phyloP scores from a whole-genome alignment of 2,797 vertebrate species.

The Acanthiza pusilla region DNA sequence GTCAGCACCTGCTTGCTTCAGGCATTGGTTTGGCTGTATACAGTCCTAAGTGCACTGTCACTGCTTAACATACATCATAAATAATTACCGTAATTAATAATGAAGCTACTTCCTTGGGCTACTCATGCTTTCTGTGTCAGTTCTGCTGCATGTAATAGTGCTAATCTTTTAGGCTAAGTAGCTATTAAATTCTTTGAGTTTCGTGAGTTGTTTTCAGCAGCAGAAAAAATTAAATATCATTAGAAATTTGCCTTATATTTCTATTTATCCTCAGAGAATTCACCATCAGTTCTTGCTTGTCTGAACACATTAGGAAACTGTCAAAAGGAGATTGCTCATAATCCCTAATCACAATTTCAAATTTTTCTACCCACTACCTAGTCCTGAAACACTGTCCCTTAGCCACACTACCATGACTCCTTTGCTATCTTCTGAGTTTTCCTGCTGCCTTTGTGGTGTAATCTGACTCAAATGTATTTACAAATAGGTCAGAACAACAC shows the following conservation, averaged over 20 bases:
- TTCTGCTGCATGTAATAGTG: background rate
- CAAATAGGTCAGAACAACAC: background rate
- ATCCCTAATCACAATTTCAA: background rate
- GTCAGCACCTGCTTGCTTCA: slow-evolving; percentile 42
- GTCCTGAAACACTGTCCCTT: background rate
- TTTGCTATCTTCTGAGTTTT: background rate
- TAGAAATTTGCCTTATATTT: slow-evolving; percentile 25
- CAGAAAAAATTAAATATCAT: background rate
- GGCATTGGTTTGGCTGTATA: background rate
- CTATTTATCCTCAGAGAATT: slow-evolving; percentile 9
- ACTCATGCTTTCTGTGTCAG: background rate
- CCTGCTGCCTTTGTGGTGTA: background rate
- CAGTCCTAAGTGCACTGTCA: slow-evolving; percentile 30
- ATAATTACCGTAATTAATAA: slow-evolving; percentile 48
- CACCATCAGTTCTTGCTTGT: background rate
- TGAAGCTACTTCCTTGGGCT: slow-evolving; percentile 40
- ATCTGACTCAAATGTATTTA: background rate
- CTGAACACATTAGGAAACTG: background rate
- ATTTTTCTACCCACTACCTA: background rate
- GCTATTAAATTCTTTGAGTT: slow-evolving; percentile 9
- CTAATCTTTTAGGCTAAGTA: slow-evolving; percentile 17
- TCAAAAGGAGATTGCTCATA: background rate
- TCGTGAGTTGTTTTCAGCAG: background rate
- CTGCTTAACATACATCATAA: slow-evolving; percentile 35
- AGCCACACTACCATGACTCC: background rate